Evolutionary conservation across 2,888 invertebrate species (phyloP).

Genomic region (Labia minor): DNA sequence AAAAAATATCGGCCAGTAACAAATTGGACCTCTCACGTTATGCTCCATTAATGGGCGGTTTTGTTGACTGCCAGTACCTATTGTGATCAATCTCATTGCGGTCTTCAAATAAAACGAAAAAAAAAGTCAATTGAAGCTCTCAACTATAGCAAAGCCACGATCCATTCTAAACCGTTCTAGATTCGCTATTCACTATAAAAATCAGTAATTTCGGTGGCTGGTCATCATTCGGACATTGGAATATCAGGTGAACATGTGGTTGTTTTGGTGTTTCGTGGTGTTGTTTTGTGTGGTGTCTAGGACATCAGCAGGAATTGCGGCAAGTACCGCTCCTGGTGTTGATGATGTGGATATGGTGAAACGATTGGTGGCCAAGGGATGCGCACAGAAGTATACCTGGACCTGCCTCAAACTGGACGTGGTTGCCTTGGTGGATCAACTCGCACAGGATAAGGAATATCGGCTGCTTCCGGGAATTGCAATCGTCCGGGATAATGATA

Average conservation of each 20-base stretch:
- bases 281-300: not conserved
- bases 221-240: not conserved
- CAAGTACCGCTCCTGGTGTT: not conserved
- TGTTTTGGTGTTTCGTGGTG: not conserved
- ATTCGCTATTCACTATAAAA: not conserved
- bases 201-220: not conserved
- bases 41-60: not conserved
- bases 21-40: constrained; percentile 1
- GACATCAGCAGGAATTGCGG: not conserved
- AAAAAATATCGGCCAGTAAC: constrained; percentile 3
- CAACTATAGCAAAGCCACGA: not conserved
- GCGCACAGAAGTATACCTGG: constrained; percentile 50
- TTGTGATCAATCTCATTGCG: constrained; percentile 8
- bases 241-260: not conserved
- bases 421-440: constrained; percentile 60
- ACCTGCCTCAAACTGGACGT: constrained; percentile 71
- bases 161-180: constrained; percentile 7
- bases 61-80: not conserved
- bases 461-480: constrained; percentile 62
- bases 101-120: not conserved
- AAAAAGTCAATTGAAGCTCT: not conserved
- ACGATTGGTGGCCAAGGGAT: constrained; percentile 34
- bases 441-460: constrained; percentile 55
- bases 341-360: not conserved
- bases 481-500: constrained; percentile 44